phyloP scores from a whole-genome alignment of 1,140 invertebrate genomes.

The Polyergus mexicanus region DNA sequence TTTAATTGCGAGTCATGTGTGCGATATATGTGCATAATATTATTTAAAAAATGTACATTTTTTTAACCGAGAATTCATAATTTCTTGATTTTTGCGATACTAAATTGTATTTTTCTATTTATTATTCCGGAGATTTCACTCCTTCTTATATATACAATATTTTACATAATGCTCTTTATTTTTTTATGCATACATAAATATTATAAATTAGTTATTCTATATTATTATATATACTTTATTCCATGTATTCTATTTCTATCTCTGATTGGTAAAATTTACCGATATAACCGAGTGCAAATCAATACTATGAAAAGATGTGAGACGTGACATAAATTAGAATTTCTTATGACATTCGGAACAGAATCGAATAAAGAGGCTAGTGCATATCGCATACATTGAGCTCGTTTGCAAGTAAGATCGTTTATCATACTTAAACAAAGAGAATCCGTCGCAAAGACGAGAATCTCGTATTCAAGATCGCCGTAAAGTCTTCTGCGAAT shows the following conservation, averaged over 20 bases:
- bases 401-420: conserved; percentile 57
- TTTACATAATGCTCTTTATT: background rate
- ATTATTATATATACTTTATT: too few relatives aligned
- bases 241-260: too few relatives aligned
- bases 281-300: background rate
- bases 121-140: background rate
- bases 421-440: conserved; percentile 47
- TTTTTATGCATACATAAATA: background rate
- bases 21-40: background rate
- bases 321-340: conserved; percentile 35
- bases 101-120: background rate
- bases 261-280: background rate
- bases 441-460: background rate
- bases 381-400: conserved; percentile 32
- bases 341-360: conserved; percentile 11
- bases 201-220: too few relatives aligned
- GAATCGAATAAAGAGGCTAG: conserved; percentile 23
- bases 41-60: conserved; percentile 28
- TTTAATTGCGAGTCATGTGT: conserved; percentile 7
- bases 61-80: background rate
- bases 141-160: background rate
- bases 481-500: conserved; percentile 20
- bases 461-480: conserved; percentile 41
- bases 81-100: background rate
- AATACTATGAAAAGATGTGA: background rate